phyloP scores from a whole-genome alignment of 2,888 invertebrate species.

The Cephus spinipes region DNA sequence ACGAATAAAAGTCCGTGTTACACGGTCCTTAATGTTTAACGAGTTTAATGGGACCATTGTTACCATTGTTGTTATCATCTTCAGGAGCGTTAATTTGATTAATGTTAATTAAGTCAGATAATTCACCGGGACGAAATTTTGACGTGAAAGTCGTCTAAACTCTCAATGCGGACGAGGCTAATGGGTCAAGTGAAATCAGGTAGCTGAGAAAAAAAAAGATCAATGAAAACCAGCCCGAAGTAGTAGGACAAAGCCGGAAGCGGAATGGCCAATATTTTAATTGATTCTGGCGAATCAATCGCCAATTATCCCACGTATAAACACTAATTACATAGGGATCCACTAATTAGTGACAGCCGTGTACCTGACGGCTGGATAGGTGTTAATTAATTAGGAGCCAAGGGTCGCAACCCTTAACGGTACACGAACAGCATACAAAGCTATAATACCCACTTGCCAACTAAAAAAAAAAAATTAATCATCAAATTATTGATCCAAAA shows the following conservation, averaged over 20 bases:
- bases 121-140: neutral
- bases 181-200: neutral
- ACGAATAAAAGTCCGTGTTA: neutral
- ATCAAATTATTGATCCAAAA: neutral
- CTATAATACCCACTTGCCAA: neutral
- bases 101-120: neutral
- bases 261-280: slow-evolving; percentile 48
- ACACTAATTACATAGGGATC: slow-evolving; percentile 61
- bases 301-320: slow-evolving; percentile 50
- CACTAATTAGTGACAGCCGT: slow-evolving; percentile 62
- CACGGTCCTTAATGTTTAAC: neutral
- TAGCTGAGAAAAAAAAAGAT: neutral
- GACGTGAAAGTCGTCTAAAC: neutral
- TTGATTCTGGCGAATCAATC: slow-evolving; percentile 48
- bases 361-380: slow-evolving; percentile 43
- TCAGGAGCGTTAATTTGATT: neutral
- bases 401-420: neutral
- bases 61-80: neutral
- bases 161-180: neutral
- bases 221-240: neutral
- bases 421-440: neutral
- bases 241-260: neutral
- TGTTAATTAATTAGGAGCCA: slow-evolving; percentile 65
- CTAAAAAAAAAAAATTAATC: neutral
- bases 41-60: neutral